Conservation (phyloP, 2,888 invertebrate genomes). For the Drosophila paucipuncta region DNA sequence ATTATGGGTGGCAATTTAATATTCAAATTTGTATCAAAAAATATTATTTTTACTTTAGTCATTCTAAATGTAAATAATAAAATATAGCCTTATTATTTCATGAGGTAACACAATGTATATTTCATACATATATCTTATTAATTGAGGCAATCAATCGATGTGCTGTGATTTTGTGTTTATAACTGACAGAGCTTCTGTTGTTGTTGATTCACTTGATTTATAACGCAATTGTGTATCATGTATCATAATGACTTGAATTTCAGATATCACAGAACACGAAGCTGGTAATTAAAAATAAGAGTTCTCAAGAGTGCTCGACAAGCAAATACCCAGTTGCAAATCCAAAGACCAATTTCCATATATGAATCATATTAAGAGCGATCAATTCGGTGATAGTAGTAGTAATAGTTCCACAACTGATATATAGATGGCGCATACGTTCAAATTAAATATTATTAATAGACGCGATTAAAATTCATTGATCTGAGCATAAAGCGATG, state of each 20-base stretch:
- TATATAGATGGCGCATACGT: neutral
- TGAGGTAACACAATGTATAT: neutral
- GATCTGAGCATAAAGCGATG: neutral
- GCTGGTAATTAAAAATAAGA: neutral
- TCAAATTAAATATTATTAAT: neutral
- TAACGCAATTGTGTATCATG: neutral
- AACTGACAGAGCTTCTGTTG: neutral
- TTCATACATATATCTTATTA: neutral
- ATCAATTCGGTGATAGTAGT: neutral
- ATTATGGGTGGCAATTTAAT: neutral
- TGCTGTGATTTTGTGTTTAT: neutral
- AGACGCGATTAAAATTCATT: neutral
- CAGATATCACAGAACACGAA: neutral
- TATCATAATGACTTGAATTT: neutral
- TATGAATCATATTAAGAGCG: neutral
- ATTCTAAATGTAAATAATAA: neutral
- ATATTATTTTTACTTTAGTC: neutral
- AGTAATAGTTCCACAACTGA: neutral
- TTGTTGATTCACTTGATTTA: neutral
- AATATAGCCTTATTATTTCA: neutral
- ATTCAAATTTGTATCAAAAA: neutral
- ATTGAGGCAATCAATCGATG: neutral
- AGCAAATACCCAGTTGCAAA: neutral
- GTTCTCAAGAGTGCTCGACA: neutral
- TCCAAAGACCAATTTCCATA: neutral